Base-by-base conservation (phyloP, 2,113 vertebrate species). In the Ursus arctos region DNA sequence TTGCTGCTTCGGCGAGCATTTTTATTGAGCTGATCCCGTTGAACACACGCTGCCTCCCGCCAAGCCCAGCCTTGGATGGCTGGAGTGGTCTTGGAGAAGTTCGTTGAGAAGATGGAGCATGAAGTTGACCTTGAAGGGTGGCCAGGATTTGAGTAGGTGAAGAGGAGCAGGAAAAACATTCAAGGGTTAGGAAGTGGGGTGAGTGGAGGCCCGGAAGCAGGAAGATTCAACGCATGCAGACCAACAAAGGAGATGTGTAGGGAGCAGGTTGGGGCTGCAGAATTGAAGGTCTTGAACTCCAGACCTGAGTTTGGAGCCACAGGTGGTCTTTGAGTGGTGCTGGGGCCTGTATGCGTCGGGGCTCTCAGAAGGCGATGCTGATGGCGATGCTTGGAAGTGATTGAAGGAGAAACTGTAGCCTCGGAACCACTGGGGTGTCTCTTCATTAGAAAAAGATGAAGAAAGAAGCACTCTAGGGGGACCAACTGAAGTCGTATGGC, bases 161-260 rank as follows among this genome's bases (percentile, higher is more conserved):
- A n/a, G 71, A 82, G 51, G 22, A 43, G 11, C 19, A 4, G 49
- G 51, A 11, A 18, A 36, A 51, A 40, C 6, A 0, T 18, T 33
- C 4, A 2, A 14, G 59, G 21, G n/a, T 72, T 22, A 36, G 36
- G 31, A 79, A 16, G 13, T 10, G 43, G 36, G 8, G 86, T 10
- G 47, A 51, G 33, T 0, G 4, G 74, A 7, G 59, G 10, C 59
- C 4, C 0, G 3, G n/a, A 21, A 16, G 28, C 28, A 1, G 49
- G 49, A 31, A n/a, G 69, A 31, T 4, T 21, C 13, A 0, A 16
- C 18, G 7, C 36, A 0, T 0, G 1, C 9, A 6, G 55, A 2
- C 3, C 31, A 24, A 21, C 4, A 2, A 0, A 10, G 63, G 9
- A 4, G 14, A 10, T 2, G 6, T 14, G 63, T 76, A 59, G 40